Conservation (phyloP, 2,113 vertebrate genomes). For the Dasyurus viverrinus region DNA sequence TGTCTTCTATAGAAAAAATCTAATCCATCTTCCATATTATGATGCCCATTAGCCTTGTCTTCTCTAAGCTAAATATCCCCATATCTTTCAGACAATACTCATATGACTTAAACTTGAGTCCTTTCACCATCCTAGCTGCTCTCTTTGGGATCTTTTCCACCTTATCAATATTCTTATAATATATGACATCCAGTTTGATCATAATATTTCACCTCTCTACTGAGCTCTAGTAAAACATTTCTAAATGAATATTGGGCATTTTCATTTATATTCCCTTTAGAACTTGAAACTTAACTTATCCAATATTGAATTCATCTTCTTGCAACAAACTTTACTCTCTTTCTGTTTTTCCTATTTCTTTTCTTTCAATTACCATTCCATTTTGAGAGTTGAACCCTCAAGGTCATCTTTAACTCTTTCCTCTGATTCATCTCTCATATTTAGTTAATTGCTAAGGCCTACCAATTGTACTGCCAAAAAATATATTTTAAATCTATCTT, state of each 20-base stretch:
- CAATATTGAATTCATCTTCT: not conserved
- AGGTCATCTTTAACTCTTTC: not conserved
- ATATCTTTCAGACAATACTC: not conserved
- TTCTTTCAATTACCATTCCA: not conserved
- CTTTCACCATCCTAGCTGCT: not conserved
- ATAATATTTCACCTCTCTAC: not conserved
- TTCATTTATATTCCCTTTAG: not conserved
- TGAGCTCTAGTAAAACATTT: not conserved
- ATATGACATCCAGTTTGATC: not conserved
- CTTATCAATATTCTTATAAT: not conserved
- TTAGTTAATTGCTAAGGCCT: not conserved
- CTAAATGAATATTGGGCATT: not conserved
- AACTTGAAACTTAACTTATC: not conserved
- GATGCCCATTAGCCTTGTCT: not conserved
- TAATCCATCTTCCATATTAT: not conserved
- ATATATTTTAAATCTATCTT: not conserved
- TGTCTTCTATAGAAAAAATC: not conserved
- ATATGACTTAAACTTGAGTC: not conserved
- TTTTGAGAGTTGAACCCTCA: not conserved
- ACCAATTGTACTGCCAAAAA: not conserved
- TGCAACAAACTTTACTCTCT: not conserved
- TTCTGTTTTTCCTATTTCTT: not conserved
- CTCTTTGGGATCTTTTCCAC: not conserved
- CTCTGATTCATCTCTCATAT: not conserved
- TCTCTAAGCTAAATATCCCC: not conserved